Base-by-base conservation (phyloP, 2,888 invertebrate genomes). In the Epinotia bilunana region DNA sequence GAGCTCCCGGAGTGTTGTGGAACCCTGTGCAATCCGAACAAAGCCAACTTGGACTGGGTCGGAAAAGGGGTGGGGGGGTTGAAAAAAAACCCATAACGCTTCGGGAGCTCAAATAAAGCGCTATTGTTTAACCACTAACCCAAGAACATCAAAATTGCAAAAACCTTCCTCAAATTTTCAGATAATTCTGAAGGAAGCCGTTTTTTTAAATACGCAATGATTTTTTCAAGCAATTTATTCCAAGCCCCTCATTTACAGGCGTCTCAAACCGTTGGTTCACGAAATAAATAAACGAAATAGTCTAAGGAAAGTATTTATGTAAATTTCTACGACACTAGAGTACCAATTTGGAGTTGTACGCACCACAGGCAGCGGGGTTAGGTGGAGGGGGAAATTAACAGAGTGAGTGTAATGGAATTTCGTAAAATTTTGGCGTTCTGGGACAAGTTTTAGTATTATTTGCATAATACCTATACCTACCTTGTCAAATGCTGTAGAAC, bases 201-300 rank as follows among this genome's bases (percentile, higher is more conserved):
- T 57, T 60, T 46, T 46, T 64, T 60, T 55, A 53, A 70, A 55
- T 55, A 64, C n/a, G 49, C 60, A 43, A 74, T 71, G 64, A 55
- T 74, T 68, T 73, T 70, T 71, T 74, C 62, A 70, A 71, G 53
- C 60, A 64, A 64, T 71, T 74, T 63, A 63, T 69, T 65, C 58
- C 46, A n/a, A 64, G 74, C 62, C 70, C 28, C 74, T 65, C 70
- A 71, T 74, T 74, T 74, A 70, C 74, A 74, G 74, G 70, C 74
- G 74, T 74, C 70, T 65, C 74, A 70, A 74, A 71, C 70, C 70
- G 74, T 74, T 74, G 70, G 60, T 16, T 58, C 70, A 49, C 74
- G 70, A 74, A 74, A 71, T 74, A 74, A 74, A 71, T 74, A 74
- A 74, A 60, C 70, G 74, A 74, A 74, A 74, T 74, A 74, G 70